Evolutionary conservation across 92 coral and sea anemone species (phyloP), one percentile per base, ranked within the genome.

Genomic region (Meandrina meandrites): DNA sequence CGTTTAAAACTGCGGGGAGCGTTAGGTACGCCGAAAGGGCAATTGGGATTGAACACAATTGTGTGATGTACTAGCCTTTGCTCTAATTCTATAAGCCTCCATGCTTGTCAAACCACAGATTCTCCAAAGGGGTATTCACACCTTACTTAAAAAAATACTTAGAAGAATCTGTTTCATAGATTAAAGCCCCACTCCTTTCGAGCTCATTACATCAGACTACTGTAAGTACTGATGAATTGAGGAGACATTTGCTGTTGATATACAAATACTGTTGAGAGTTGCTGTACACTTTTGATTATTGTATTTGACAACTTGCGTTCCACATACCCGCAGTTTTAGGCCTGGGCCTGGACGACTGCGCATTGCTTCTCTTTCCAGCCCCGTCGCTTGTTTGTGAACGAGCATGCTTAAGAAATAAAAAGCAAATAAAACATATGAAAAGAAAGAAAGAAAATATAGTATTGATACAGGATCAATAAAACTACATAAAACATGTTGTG

Each of bases 291-390:
- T 24, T 62, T 62, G 5, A 62, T n/a, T 22, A n/a, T n/a, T n/a
- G 69, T 22, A 62, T 22, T 22, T 5, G 19, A 17, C n/a, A 13
- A 60, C 13, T 27, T n/a, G 40, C 4, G 51, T 37, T 31, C 51
- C 7, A 85, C 82, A 66, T 85, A 85, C 88, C 79, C 64, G 88
- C 88, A 28, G 88, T 85, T 68, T 21, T 62, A 18, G 88, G 88
- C 64, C 88, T 85, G 22, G 88, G 75, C 64, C 50, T 56, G 31
- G 69, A 66, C 42, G 69, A 76, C 42, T n/a, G 80, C 9, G 27
- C 28, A 79, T 58, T 58, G 36, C 79, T 47, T 62, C 72, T 77
- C 66, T 85, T 85, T 48, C 88, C 88, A 45, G 88, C 11, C 48
- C 77, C 66, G 28, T 85, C 88, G 35, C 76, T 77, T 50, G 83